phyloP scores from a whole-genome alignment of 2,888 invertebrate genomes.

The Pheosia gnoma region DNA sequence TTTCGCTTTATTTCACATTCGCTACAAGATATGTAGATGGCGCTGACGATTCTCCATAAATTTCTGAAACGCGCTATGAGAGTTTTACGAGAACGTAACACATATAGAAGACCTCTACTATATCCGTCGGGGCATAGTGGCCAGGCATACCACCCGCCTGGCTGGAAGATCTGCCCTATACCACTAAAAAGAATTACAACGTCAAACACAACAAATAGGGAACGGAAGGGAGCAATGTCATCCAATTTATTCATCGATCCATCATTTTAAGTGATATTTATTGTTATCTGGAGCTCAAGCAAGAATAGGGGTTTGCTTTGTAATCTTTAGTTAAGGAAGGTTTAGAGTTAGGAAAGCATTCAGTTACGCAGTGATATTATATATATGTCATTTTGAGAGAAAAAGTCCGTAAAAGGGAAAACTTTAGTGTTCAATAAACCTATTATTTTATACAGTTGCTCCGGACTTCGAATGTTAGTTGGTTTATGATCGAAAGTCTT shows the following conservation, averaged over 20 bases:
- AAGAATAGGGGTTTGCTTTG: slow-evolving; percentile 19
- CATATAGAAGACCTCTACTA: no score
- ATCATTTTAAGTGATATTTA: slow-evolving; percentile 64
- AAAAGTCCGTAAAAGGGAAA: not conserved
- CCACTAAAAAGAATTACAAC: not conserved
- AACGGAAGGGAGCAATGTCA: slow-evolving; percentile 55
- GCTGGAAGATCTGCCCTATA: no score
- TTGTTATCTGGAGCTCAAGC: slow-evolving; percentile 40
- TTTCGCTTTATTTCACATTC: no score
- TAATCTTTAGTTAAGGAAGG: not conserved
- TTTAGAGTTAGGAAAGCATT: no score
- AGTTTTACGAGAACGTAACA: no score
- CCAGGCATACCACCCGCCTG: no score
- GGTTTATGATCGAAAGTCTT: slow-evolving; percentile 47
- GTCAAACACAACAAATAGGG: slow-evolving; percentile 29
- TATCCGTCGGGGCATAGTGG: no score
- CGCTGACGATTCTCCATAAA: no score
- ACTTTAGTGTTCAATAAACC: not conserved
- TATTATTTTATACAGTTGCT: slow-evolving; percentile 9
- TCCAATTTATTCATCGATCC: slow-evolving; percentile 52
- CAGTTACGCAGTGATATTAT: not conserved
- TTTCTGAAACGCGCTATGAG: no score
- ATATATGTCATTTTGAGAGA: not conserved
- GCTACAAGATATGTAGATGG: no score
- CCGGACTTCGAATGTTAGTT: slow-evolving; percentile 27